Evolutionary conservation across 1,140 invertebrate species (phyloP).

Genomic region (Drosophila mayri): DNA sequence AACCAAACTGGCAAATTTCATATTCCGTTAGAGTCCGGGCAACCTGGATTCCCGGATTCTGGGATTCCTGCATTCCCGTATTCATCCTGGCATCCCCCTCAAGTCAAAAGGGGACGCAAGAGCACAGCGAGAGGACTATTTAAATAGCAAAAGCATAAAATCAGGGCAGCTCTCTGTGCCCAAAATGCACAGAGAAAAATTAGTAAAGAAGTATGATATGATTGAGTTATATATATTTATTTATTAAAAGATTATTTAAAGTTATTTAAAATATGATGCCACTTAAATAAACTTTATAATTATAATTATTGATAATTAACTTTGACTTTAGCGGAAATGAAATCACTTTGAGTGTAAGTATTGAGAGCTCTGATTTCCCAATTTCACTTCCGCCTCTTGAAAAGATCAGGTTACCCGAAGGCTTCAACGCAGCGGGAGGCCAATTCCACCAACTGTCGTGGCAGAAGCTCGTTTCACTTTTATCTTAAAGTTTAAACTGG

Average conservation of each 20-base stretch:
- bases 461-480: constrained; percentile 8
- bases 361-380: constrained; percentile 7
- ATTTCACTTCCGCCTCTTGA: background rate
- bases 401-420: constrained; percentile 8
- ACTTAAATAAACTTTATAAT: no score
- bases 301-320: no score
- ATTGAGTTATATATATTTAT: background rate
- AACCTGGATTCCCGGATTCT: constrained; percentile 36
- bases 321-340: background rate
- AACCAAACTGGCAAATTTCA: constrained; percentile 56
- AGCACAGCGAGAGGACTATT: constrained; percentile 35
- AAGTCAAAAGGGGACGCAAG: constrained; percentile 1
- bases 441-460: constrained; percentile 14
- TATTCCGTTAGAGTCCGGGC: constrained; percentile 63
- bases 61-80: background rate
- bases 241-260: background rate
- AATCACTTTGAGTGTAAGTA: constrained; percentile 10
- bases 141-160: constrained; percentile 32
- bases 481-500: constrained; percentile 53
- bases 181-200: constrained; percentile 9
- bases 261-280: no score
- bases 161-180: background rate
- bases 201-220: background rate
- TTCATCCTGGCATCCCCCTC: background rate
- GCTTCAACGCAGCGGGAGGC: constrained; percentile 22